Conservation (phyloP, 2,113 vertebrate species). For the Galemys pyrenaicus region DNA sequence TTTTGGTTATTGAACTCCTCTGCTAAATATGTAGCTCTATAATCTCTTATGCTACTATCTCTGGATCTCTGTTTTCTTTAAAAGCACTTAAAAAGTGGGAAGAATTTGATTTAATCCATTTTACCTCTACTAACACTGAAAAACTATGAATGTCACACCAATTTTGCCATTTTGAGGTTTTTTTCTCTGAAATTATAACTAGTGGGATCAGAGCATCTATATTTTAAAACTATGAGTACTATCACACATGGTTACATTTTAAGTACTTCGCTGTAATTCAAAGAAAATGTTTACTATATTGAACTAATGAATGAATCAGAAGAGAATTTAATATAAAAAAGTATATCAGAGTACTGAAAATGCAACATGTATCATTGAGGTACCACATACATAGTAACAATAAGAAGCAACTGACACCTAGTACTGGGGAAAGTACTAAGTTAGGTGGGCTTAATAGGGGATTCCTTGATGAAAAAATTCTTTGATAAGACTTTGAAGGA, state of each 20-base stretch:
- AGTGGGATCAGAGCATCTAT: slow-evolving; percentile 3
- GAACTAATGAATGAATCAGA: neutral
- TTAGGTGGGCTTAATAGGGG: neutral
- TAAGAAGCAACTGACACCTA: neutral
- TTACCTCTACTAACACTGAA: neutral
- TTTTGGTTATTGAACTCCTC: neutral
- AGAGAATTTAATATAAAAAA: slow-evolving; percentile 36
- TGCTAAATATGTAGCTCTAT: neutral
- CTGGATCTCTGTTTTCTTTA: neutral
- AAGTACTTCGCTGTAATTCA: slow-evolving; percentile 13
- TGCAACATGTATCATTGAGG: neutral
- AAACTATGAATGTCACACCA: neutral
- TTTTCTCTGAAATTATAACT: slow-evolving; percentile 20
- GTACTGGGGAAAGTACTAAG: neutral
- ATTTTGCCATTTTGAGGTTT: slow-evolving; percentile 12
- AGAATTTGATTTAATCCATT: neutral
- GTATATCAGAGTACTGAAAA: neutral
- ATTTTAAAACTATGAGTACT: neutral
- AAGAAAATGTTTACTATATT: neutral
- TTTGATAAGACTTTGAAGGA: neutral
- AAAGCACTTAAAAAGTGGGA: neutral
- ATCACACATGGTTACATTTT: neutral
- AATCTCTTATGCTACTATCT: neutral
- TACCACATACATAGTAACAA: neutral
- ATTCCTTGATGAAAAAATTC: slow-evolving; percentile 5